phyloP scores from a whole-genome alignment of 2,888 invertebrate species.

The Lepidonotus clava region DNA sequence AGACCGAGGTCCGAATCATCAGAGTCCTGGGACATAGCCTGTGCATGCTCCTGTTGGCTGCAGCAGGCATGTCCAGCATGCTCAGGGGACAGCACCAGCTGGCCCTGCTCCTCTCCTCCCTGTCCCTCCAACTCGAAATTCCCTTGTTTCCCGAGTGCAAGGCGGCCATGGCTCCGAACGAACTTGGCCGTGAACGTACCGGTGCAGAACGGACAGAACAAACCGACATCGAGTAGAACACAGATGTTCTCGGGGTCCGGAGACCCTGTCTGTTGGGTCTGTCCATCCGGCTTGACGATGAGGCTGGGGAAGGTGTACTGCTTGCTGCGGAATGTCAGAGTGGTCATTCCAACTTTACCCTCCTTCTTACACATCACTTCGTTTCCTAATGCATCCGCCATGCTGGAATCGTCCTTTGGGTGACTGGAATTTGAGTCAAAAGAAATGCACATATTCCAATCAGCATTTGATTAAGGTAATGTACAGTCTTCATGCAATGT shows the following conservation, averaged over 20 bases:
- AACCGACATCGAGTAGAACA: conserved; percentile 47
- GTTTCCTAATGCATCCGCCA: conserved; percentile 8
- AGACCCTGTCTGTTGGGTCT: not conserved
- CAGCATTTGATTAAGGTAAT: not conserved
- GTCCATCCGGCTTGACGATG: conserved; percentile 17
- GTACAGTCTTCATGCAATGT: not conserved
- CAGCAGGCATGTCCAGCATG: not conserved
- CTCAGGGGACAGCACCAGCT: conserved; percentile 21
- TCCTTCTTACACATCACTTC: conserved; percentile 44
- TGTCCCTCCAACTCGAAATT: conserved; percentile 1
- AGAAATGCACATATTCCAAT: not conserved
- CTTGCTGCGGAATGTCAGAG: conserved; percentile 50
- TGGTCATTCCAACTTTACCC: conserved; percentile 43
- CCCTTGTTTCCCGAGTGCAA: conserved; percentile 7
- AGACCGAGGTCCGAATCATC: conserved; percentile 36
- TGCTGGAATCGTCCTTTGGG: not conserved
- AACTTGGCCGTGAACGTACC: conserved; percentile 48
- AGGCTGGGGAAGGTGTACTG: conserved; percentile 53
- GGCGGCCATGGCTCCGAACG: conserved; percentile 18
- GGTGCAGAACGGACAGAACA: conserved; percentile 52
- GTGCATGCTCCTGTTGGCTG: not conserved
- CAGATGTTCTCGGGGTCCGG: conserved; percentile 28
- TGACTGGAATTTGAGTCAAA: not conserved
- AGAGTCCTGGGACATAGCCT: not conserved
- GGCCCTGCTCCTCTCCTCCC: not conserved